A percentile compares a stretch with the other conserved stretches of the same genome.
Conservation (phyloP, 2,113 vertebrate genomes). For the Poecile atricapillus region DNA sequence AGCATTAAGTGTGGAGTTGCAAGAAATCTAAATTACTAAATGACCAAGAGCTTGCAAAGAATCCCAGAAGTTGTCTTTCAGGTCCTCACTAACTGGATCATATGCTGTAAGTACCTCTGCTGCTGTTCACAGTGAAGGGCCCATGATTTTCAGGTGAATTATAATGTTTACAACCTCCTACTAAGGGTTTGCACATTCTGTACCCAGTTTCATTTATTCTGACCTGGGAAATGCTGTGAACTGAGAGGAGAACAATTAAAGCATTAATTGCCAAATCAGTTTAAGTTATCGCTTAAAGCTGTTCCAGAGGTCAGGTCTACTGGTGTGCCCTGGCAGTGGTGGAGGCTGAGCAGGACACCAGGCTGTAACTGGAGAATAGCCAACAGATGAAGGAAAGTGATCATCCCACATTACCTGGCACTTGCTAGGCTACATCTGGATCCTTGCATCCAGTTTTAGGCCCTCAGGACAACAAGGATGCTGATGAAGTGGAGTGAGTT, state of each 20-base stretch:
- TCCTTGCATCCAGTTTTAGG: not conserved
- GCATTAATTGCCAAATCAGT: conserved; percentile 24
- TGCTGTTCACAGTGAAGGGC: not conserved
- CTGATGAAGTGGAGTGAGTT: not conserved
- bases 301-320: not conserved
- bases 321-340: not conserved
- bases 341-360: not conserved
- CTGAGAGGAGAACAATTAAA: conserved; percentile 27
- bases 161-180: not conserved
- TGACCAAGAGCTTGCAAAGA: not conserved
- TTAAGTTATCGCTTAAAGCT: not conserved
- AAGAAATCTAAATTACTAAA: not conserved
- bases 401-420: not conserved
- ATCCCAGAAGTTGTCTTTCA: not conserved
- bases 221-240: conserved; percentile 19
- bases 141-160: not conserved
- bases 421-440: not conserved
- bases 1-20: not conserved
- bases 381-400: not conserved
- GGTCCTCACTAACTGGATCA: not conserved
- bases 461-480: not conserved
- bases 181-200: not conserved
- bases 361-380: not conserved
- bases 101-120: not conserved
- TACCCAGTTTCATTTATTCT: conserved; percentile 8